Evolutionary conservation across 2,797 vertebrate genomes (phyloP), one percentile per base, ranked within the genome.

Genomic region (Threskiornis aethiopicus): DNA sequence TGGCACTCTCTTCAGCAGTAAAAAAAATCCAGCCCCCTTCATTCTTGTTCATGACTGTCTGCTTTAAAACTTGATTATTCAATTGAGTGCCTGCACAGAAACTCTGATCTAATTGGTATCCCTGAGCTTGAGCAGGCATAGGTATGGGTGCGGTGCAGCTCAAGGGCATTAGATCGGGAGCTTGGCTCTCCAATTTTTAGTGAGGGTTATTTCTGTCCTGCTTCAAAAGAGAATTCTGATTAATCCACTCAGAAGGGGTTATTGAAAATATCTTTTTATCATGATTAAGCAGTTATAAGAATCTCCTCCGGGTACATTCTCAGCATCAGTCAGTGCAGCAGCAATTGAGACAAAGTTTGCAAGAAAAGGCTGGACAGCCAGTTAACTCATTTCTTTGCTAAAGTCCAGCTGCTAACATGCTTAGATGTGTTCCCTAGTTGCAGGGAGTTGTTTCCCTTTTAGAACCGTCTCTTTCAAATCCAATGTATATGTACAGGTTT

Each of bases 41-140:
- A 37, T 89, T 84, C 51, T 37, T 0, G 5, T 90, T 92, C 75
- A 67, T 1, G 3, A 75, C 76, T 61, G 83, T 80, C 72, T 86
- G 42, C 76, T 77, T 88, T 78, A 76, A 84, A 93, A 92, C 55
- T 72, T 75, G 64, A 69, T 96, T 92, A 84, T 87, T 87, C 71
- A 91, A 24, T 35, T 86, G 44, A 67, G 31, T 81, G 41, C 35
- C n/a, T 80, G n/a, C 4, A 8, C 49, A 81, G 84, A 87, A 84
- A 33, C 61, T 73, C 81, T 95, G 69, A 89, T 84, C n/a, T 85
- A 83, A 93, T 85, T 3, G 1, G 5, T 29, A 35, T 49, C 33
- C 33, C 24, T 88, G 82, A 89, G 87, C 61, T 54, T 39, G 37
- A 87, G 33, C 57, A 83, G 67, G 37, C 41, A 26, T 25, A 67